Evolutionary conservation across 2,888 invertebrate genomes (phyloP).

Genomic region (Tethea ocularis): DNA sequence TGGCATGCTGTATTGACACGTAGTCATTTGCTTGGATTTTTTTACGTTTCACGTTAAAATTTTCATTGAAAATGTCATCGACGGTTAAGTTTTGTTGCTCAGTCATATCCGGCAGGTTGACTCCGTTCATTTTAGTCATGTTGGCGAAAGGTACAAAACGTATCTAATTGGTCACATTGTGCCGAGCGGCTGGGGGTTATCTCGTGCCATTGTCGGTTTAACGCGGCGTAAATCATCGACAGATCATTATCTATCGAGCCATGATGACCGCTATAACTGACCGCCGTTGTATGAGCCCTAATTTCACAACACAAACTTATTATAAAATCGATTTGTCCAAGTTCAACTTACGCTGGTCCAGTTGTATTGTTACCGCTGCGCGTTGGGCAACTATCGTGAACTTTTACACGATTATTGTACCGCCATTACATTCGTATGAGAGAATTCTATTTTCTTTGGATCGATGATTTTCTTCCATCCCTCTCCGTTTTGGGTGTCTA

Average conservation of each 20-base stretch:
- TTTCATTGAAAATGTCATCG: constrained; percentile 68
- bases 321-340: constrained; percentile 50
- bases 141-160: constrained; percentile 44
- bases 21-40: constrained; percentile 49
- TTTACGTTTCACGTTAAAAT: constrained; percentile 57
- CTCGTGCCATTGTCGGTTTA: constrained; percentile 75
- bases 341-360: constrained; percentile 51
- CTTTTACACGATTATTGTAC: constrained; percentile 82
- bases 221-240: constrained; percentile 79
- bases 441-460: constrained; percentile 81
- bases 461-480: constrained; percentile 61
- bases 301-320: constrained; percentile 38
- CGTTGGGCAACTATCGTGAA: constrained; percentile 80
- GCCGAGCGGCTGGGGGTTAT: constrained; percentile 61
- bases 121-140: constrained; percentile 75
- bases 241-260: constrained; percentile 74
- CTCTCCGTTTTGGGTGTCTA: constrained; percentile 41
- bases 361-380: constrained; percentile 67
- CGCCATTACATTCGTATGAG: constrained; percentile 79
- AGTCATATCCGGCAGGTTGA: constrained; percentile 62
- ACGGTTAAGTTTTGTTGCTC: constrained; percentile 55
- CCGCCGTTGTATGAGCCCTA: constrained; percentile 54
- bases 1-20: constrained; percentile 18
- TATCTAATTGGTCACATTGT: constrained; percentile 80
- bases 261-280: constrained; percentile 67